These are phyloP conservation scores for Habrosyne pyritoides DNA, from an alignment of 2,888 invertebrate genomes.

Conservation along the genomic window DNA sequence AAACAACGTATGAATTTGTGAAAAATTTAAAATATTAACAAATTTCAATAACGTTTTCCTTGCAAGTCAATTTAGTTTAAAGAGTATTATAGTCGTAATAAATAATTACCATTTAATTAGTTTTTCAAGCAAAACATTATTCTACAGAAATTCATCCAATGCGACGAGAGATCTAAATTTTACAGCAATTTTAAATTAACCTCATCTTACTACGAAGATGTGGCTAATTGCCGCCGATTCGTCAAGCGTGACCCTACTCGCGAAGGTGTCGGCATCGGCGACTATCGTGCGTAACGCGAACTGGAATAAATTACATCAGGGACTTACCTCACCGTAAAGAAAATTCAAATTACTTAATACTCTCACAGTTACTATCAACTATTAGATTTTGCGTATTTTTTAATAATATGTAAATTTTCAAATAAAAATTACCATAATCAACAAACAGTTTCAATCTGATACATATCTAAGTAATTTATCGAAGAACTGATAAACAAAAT, in stretches of 20 bases:
- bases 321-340: slow-evolving; percentile 11
- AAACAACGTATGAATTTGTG: too few relatives aligned
- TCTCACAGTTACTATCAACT: too few relatives aligned
- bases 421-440: background rate
- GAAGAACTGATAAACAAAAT: slow-evolving; percentile 8
- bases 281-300: slow-evolving; percentile 24
- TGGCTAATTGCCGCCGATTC: background rate
- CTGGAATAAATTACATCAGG: slow-evolving; percentile 14
- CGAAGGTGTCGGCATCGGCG: slow-evolving; percentile 13
- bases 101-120: background rate
- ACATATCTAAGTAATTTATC: background rate
- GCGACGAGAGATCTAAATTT: background rate
- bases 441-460: background rate
- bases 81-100: background rate
- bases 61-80: background rate
- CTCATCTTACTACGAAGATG: background rate
- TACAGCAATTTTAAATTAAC: background rate
- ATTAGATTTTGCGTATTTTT: background rate
- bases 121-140: background rate
- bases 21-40: too few relatives aligned
- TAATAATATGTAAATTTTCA: background rate
- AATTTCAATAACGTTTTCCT: too few relatives aligned
- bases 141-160: background rate
- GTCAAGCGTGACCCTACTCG: slow-evolving; percentile 4
- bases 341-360: slow-evolving; percentile 8